A percentile compares a stretch with the other conserved stretches of the same genome.
These are phyloP conservation scores for Ormyrus labotus DNA, from an alignment of 2,888 invertebrate species.

Conservation along the genomic window DNA sequence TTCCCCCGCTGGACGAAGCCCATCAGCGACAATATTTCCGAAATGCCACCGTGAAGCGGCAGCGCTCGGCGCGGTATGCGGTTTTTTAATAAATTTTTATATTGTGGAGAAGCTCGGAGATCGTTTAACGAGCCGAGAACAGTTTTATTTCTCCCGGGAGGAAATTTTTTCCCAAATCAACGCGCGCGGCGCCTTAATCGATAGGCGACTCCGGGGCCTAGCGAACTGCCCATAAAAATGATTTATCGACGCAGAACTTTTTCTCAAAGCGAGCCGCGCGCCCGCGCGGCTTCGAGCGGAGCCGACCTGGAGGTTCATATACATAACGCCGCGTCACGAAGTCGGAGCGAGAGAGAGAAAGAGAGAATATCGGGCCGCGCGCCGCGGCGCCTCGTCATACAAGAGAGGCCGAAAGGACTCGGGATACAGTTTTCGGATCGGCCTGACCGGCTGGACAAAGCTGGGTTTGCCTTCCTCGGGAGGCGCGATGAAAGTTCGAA, in stretches of 20 bases:
- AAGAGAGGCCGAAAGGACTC: no score
- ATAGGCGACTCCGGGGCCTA: conserved; percentile 15
- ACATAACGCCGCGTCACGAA: conserved; percentile 41
- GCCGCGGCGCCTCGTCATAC: conserved; percentile 3
- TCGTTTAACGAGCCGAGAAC: conserved; percentile 33
- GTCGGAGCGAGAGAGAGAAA: no score
- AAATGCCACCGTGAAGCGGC: no score
- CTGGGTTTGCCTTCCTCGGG: no score
- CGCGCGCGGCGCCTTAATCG: conserved; percentile 25
- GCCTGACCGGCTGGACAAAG: no score
- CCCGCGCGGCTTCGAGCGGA: no score
- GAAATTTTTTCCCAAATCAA: conserved; percentile 42
- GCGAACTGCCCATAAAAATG: conserved; percentile 37
- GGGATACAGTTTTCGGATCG: no score
- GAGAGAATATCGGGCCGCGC: conserved; percentile 3
- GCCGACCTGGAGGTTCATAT: not conserved
- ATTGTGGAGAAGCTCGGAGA: not conserved
- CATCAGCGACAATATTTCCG: no score
- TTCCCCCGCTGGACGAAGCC: no score
- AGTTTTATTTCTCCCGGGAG: conserved; percentile 29
- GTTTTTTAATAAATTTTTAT: no score
- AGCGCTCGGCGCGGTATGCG: no score
- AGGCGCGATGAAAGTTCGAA: no score
- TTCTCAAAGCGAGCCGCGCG: conserved; percentile 41
- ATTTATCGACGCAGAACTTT: conserved; percentile 42